These are phyloP conservation scores for Epirrita christyi DNA, from an alignment of 2,888 invertebrate genomes.

Conservation along the genomic window DNA sequence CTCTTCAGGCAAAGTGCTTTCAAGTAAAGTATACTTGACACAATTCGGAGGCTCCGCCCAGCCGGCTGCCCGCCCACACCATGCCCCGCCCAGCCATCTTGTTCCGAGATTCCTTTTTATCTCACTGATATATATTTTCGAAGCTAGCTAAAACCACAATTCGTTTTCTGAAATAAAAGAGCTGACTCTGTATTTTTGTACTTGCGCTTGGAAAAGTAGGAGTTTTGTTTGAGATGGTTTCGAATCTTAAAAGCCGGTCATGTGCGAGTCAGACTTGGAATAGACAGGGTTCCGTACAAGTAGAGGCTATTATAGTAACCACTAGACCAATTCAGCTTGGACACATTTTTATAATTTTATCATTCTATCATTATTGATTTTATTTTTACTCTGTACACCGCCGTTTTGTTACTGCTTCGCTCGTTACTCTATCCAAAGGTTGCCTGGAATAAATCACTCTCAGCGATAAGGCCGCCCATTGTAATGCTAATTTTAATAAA, in stretches of 20 bases:
- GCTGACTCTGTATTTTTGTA: slow-evolving; percentile 20
- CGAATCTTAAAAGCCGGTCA: background rate
- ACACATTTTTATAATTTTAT: no score
- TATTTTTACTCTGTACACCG: no score
- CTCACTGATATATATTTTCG: slow-evolving; percentile 53
- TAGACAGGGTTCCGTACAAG: no score
- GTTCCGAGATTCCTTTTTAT: slow-evolving; percentile 37
- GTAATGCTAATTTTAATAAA: no score
- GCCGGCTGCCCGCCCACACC: slow-evolving; percentile 49
- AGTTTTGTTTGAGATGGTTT: slow-evolving; percentile 20
- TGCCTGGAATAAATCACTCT: no score
- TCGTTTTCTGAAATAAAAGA: slow-evolving; percentile 36
- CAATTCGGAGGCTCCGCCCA: slow-evolving; percentile 61
- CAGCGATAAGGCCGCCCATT: no score
- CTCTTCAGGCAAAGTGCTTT: slow-evolving; percentile 51
- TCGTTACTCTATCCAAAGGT: no score
- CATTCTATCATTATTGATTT: no score
- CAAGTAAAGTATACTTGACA: slow-evolving; percentile 66
- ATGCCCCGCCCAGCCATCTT: slow-evolving; percentile 51
- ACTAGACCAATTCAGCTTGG: no score
- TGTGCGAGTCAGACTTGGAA: no score
- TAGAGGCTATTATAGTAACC: no score
- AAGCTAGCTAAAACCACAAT: slow-evolving; percentile 49
- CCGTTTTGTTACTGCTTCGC: no score
- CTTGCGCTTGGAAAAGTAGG: slow-evolving; percentile 6